Evolutionary conservation across 2,113 vertebrate genomes (phyloP).

Genomic region (Pluvialis apricaria): DNA sequence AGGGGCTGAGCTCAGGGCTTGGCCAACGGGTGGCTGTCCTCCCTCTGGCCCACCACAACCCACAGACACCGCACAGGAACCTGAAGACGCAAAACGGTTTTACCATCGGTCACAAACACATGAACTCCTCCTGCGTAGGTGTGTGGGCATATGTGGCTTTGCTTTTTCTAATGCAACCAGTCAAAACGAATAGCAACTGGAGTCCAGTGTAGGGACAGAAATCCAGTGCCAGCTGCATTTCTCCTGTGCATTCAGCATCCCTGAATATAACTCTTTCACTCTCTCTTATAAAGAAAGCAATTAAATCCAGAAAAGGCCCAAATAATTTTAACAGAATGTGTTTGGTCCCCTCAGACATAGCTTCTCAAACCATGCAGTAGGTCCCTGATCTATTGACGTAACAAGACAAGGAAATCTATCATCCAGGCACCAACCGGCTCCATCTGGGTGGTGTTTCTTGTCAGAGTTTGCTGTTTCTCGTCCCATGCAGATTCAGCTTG

Average conservation of each 20-base stretch:
- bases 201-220: background rate
- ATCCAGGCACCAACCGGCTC: background rate
- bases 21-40: background rate
- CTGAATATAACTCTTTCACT: background rate
- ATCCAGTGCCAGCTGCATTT: background rate
- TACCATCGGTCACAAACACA: accelerated
- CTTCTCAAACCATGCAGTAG: background rate
- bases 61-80: background rate
- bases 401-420: background rate
- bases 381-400: background rate
- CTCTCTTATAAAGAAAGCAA: background rate
- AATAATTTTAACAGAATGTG: background rate
- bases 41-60: background rate
- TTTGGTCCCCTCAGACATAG: background rate
- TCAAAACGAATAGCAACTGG: background rate
- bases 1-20: background rate
- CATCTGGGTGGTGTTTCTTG: background rate
- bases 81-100: background rate
- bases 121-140: accelerated
- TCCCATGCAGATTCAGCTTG: background rate
- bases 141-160: background rate
- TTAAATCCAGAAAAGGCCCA: background rate
- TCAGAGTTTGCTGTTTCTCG: background rate
- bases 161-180: background rate
- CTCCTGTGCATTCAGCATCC: background rate